Evolutionary conservation across 1,140 invertebrate genomes (phyloP), one percentile per base, ranked within the genome.

Genomic region (Sipha flava): DNA sequence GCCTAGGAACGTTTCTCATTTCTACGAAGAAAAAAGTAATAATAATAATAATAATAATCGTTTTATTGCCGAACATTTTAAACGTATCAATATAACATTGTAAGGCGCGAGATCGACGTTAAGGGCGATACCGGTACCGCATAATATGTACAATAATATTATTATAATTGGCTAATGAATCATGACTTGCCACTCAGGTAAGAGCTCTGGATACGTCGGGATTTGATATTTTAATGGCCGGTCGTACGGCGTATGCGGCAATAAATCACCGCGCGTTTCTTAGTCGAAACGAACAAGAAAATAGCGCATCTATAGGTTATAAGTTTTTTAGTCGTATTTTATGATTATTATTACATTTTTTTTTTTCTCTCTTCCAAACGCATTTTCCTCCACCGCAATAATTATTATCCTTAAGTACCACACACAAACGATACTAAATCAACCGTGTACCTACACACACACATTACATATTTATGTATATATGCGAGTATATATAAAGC

Each of bases 91-190:
- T 45, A 40, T 6, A 45, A 49, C 5, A 49, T 26, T 18, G 21
- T 23, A 16, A 68, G 37, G 64, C 62, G 62, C 64, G 64, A 68
- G 64, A 26, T 40, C 14, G 21, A 68, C 64, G 64, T 68, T 18
- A n/a, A 49, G 34, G 29, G 34, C 34, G 62, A 40, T 64, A 64
- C 34, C 7, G 59, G 59, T 64, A 64, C 3, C 12, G n/a, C 34
- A 37, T 64, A 37, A 64, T 10, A 40, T 40, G 37, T 40, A 40
- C 23, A 16, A 45, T 45, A 68, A 45, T 45, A 68, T 45, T 68
- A 68, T 26, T 26, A 75, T 75, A 75, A 75, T 75, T 75, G 72
- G 72, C 72, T 75, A 75, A 75, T 75, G 72, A 75, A 75, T 75
- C 72, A 75, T 23, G 31, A 26, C 34, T 14, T 21, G 49, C 31